phyloP scores from a whole-genome alignment of 2,888 invertebrate species.

The Mantis religiosa region DNA sequence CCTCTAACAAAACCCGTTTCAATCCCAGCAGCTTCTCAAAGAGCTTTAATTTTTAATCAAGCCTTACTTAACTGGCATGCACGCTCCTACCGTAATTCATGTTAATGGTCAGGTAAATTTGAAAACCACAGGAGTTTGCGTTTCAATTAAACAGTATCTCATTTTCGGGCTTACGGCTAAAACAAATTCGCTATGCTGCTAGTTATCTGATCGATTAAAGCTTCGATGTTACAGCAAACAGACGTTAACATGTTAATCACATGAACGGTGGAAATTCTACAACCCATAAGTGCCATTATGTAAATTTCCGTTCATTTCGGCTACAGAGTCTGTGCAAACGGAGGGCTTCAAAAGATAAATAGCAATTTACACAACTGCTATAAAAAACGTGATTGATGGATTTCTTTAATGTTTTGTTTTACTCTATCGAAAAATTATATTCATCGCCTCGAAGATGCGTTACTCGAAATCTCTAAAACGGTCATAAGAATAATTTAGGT shows the following conservation, averaged over 20 bases:
- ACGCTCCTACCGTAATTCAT: neutral
- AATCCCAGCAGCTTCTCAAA: neutral
- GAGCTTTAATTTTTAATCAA: neutral
- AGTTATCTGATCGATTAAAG: neutral
- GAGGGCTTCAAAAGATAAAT: too few species aligned
- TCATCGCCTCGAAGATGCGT: too few species aligned
- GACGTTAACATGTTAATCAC: neutral
- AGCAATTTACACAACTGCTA: too few species aligned
- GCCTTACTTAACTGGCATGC: neutral
- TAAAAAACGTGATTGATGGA: too few species aligned
- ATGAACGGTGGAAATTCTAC: neutral
- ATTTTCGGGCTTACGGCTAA: neutral
- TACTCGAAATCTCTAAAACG: too few species aligned
- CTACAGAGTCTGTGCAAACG: too few species aligned
- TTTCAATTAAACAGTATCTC: neutral
- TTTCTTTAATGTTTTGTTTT: too few species aligned
- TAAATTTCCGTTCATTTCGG: neutral
- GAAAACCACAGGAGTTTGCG: neutral
- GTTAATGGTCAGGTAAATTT: neutral
- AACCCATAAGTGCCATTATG: neutral
- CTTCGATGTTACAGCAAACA: neutral
- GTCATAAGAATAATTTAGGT: too few species aligned
- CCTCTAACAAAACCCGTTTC: neutral
- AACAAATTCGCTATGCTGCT: neutral
- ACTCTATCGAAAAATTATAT: too few species aligned